phyloP scores from a whole-genome alignment of 2,888 invertebrate species.

The Tetranychus piercei region DNA sequence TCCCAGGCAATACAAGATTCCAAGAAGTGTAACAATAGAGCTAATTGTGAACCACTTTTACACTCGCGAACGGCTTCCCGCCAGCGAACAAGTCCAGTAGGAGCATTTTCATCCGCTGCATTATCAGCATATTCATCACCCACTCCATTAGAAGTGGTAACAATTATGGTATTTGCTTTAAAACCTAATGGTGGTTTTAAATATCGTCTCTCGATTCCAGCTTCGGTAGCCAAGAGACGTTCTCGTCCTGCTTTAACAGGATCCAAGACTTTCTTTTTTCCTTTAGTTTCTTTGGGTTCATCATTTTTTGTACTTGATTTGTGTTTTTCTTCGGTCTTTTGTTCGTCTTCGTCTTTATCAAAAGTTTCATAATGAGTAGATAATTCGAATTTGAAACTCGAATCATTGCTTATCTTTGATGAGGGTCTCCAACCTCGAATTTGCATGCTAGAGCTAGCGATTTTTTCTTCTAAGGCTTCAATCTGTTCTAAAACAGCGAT shows the following conservation, averaged over 20 bases:
- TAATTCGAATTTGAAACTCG: conserved; percentile 8
- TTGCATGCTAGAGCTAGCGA: conserved; percentile 71
- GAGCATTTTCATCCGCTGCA: conserved; percentile 23
- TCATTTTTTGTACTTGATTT: conserved; percentile 7
- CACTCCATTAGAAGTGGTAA: conserved; percentile 15
- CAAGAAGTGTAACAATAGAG: conserved; percentile 68
- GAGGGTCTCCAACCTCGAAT: conserved; percentile 33
- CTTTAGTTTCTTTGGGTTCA: conserved; percentile 12
- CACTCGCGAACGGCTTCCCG: conserved; percentile 66
- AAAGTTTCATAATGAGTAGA: not conserved
- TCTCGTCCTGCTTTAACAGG: conserved; percentile 44
- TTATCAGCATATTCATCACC: conserved; percentile 22
- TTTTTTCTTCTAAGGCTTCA: conserved; percentile 69
- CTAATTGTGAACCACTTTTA: conserved; percentile 69
- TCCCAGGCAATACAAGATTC: conserved; percentile 90
- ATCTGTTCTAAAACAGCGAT: conserved; percentile 58
- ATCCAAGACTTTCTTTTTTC: conserved; percentile 24
- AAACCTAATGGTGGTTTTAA: conserved; percentile 27
- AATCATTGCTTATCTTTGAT: conserved; percentile 7
- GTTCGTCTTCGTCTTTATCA: not conserved
- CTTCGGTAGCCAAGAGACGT: conserved; percentile 61
- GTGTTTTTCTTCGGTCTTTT: conserved; percentile 16
- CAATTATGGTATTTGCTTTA: conserved; percentile 18
- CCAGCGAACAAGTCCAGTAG: conserved; percentile 51
- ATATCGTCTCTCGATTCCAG: conserved; percentile 64